These are phyloP conservation scores for Saccopteryx bilineata DNA, from an alignment of 2,113 vertebrate genomes.

Conservation along the genomic window DNA sequence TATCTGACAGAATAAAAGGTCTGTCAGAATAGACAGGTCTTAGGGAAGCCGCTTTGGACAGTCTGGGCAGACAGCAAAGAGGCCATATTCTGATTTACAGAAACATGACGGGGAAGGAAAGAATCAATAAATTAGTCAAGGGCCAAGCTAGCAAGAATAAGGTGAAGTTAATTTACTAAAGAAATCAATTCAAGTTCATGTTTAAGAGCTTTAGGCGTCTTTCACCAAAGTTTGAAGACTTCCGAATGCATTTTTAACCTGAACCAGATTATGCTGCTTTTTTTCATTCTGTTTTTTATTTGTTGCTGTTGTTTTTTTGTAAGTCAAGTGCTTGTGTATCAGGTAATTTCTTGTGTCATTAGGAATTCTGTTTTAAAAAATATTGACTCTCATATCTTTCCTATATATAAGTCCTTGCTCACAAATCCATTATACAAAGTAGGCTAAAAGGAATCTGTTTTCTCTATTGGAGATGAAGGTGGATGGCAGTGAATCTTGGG, in stretches of 20 bases:
- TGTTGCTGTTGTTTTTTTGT: too few species aligned
- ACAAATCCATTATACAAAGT: background rate
- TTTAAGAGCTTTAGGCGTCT: background rate
- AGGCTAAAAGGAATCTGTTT: background rate
- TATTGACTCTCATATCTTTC: background rate
- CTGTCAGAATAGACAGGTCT: fast-evolving
- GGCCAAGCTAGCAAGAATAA: background rate
- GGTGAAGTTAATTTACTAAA: background rate
- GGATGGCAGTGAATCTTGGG: background rate
- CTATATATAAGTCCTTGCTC: background rate
- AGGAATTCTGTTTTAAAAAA: background rate
- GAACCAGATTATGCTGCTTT: background rate
- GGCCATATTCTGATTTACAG: background rate
- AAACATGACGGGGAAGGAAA: background rate
- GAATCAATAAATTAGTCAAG: background rate
- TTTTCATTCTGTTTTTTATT: too few species aligned
- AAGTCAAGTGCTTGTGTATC: background rate
- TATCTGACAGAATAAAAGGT: background rate
- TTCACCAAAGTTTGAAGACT: background rate
- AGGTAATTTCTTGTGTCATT: background rate
- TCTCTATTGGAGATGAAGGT: background rate
- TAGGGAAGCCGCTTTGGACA: too few species aligned
- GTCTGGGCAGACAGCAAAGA: background rate
- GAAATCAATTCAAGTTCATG: background rate
- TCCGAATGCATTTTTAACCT: background rate